Evolutionary conservation across 1,140 invertebrate genomes (phyloP).

Genomic region (Eriocheir sinensis): DNA sequence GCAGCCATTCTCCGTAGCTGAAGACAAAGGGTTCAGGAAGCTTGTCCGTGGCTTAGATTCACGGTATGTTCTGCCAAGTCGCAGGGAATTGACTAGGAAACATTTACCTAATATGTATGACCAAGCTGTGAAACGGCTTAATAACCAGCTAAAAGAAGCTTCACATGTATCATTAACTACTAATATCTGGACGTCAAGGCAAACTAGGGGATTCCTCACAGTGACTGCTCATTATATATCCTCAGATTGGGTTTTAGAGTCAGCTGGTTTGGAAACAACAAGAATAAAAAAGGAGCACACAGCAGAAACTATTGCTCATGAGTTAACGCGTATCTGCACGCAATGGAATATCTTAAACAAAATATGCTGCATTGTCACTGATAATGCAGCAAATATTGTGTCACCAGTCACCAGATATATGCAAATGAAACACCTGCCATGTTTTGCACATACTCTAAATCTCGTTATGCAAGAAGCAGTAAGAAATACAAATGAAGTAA

Average conservation of each 20-base stretch:
- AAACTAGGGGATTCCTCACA: slow-evolving; percentile 38
- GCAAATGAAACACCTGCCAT: slow-evolving; percentile 11
- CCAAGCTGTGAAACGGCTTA: neutral
- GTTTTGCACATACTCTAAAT: slow-evolving; percentile 55
- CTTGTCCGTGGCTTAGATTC: slow-evolving; percentile 18
- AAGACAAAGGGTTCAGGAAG: neutral
- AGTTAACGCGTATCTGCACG: slow-evolving; percentile 20
- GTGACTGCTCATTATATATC: slow-evolving; percentile 46
- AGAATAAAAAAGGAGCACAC: slow-evolving; percentile 29
- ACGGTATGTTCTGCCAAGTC: slow-evolving; percentile 33
- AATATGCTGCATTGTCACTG: slow-evolving; percentile 36
- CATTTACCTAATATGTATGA: neutral
- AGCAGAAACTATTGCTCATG: slow-evolving; percentile 36
- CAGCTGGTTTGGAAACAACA: slow-evolving; percentile 5
- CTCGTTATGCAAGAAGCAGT: slow-evolving; percentile 39
- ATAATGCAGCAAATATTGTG: slow-evolving; percentile 46
- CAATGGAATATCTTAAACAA: slow-evolving; percentile 34
- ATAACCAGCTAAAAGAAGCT: neutral
- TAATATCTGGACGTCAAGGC: slow-evolving; percentile 49
- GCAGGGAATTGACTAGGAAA: neutral
- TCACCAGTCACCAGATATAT: slow-evolving; percentile 5
- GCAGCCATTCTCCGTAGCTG: slow-evolving; percentile 1
- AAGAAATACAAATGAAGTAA: slow-evolving; percentile 29
- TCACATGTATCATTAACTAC: neutral
- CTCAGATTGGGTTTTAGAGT: slow-evolving; percentile 16